A percentile compares a stretch with the other conserved stretches of the same genome.
Evolutionary conservation across 2,797 vertebrate genomes (phyloP).

Genomic region (Mus spretus): DNA sequence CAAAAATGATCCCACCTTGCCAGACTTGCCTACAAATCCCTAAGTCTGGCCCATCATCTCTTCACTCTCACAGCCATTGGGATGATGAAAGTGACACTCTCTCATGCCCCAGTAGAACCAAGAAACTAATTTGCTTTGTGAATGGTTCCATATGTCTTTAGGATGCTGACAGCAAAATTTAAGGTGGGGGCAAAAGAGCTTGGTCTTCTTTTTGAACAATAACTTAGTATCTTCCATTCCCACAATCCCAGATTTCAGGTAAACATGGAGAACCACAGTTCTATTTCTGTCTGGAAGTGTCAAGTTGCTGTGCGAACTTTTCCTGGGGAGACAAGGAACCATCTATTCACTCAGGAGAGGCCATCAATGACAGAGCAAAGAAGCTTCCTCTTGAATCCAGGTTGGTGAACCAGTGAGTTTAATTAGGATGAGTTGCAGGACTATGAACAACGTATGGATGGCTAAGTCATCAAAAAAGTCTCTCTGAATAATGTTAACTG

Average conservation of each 20-base stretch:
- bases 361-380: neutral
- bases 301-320: neutral
- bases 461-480: neutral
- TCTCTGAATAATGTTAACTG: neutral
- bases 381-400: neutral
- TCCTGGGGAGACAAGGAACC: neutral
- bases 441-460: neutral
- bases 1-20: neutral
- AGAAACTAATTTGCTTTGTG: neutral
- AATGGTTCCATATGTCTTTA: neutral
- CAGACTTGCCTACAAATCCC: neutral
- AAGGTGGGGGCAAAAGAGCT: neutral
- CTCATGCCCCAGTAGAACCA: no score
- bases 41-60: neutral
- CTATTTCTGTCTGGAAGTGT: neutral
- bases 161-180: neutral
- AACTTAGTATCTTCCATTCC: neutral
- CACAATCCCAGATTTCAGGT: neutral
- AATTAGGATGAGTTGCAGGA: neutral
- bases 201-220: constrained; percentile 20
- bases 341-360: neutral
- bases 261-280: neutral
- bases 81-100: neutral
- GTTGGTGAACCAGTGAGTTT: neutral
- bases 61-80: neutral